Evolutionary conservation across 2,797 vertebrate genomes (phyloP).

Genomic region (Crenuchus spilurus): DNA sequence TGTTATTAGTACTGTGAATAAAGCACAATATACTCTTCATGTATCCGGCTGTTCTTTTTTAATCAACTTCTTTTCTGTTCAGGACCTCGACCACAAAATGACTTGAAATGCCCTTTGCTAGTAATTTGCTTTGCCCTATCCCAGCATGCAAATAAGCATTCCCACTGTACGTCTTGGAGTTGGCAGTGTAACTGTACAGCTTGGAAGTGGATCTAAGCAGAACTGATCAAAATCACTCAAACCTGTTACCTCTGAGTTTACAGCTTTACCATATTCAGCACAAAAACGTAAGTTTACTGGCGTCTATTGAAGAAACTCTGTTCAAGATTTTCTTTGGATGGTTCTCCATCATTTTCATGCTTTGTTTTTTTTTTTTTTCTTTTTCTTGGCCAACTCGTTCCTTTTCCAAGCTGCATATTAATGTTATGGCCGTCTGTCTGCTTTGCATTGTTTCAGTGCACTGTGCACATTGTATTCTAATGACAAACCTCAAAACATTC

Average conservation of each 20-base stretch:
- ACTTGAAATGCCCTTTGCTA: background rate
- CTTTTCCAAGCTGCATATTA: conserved; percentile 55
- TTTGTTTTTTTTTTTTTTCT: conserved; percentile 10
- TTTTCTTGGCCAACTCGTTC: conserved; percentile 52
- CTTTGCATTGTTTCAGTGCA: conserved; percentile 34
- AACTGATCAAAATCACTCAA: conserved; percentile 20
- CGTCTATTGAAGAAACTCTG: conserved; percentile 29
- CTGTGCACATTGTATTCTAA: conserved; percentile 52
- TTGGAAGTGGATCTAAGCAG: background rate
- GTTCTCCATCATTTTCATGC: conserved; percentile 38
- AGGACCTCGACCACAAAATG: background rate
- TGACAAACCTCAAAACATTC: conserved; percentile 43
- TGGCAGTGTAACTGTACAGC: background rate
- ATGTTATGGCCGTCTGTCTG: conserved; percentile 56
- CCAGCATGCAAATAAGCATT: background rate
- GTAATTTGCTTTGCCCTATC: background rate
- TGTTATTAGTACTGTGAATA: no score
- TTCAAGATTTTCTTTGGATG: conserved; percentile 49
- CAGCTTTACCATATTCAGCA: conserved; percentile 11
- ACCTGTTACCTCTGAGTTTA: conserved; percentile 28
- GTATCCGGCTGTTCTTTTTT: no score
- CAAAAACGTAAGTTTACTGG: conserved; percentile 39
- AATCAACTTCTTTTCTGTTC: background rate
- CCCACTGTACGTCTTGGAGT: no score
- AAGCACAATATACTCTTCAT: no score